These are phyloP conservation scores for Eugnorisma glareosa DNA, from an alignment of 2,888 invertebrate genomes.

Conservation along the genomic window DNA sequence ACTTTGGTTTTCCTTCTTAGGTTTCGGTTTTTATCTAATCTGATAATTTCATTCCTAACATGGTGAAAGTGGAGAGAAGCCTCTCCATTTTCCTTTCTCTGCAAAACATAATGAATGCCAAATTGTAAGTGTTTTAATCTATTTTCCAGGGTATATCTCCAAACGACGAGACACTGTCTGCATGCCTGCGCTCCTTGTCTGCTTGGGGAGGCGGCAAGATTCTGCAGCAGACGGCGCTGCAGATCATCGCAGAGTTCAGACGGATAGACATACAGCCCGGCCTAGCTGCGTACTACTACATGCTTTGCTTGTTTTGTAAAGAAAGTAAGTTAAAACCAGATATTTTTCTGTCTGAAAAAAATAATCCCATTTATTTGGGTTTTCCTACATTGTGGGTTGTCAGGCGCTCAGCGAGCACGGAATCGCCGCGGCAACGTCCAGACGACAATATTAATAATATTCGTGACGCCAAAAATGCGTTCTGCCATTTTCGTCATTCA, in stretches of 20 bases:
- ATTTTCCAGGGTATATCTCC: constrained; percentile 83
- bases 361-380: neutral
- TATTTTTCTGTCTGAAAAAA: neutral
- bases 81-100: too few species aligned
- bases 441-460: neutral
- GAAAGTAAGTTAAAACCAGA: constrained; percentile 90
- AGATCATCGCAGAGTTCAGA: constrained; percentile 85
- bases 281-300: constrained; percentile 93
- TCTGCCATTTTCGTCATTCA: neutral
- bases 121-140: neutral
- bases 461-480: neutral
- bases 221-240: constrained; percentile 81
- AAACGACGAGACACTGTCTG: constrained; percentile 78
- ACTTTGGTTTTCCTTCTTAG: too few species aligned
- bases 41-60: too few species aligned
- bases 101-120: neutral
- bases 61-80: too few species aligned
- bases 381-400: neutral
- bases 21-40: too few species aligned
- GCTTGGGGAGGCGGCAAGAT: constrained; percentile 84
- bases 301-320: constrained; percentile 93
- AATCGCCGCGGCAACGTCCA: neutral
- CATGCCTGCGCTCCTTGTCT: constrained; percentile 83
- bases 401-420: neutral
- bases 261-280: constrained; percentile 93